Evolutionary conservation across 2,888 invertebrate species (phyloP).

Genomic region (Thecophora atra): DNA sequence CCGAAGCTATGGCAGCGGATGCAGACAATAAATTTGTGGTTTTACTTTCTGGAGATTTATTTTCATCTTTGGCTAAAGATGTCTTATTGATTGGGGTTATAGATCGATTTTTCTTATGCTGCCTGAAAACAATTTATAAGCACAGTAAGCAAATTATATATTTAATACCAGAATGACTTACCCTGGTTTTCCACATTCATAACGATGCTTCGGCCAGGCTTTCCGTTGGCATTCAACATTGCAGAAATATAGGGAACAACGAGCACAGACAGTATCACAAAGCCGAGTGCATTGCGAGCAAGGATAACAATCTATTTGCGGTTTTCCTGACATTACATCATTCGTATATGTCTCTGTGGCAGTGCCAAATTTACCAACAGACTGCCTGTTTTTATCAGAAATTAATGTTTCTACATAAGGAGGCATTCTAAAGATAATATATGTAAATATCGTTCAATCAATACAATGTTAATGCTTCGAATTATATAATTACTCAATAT

Average conservation of each 20-base stretch:
- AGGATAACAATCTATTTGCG: slow-evolving; percentile 24
- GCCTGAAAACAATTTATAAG: slow-evolving; percentile 16
- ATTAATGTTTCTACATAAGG: slow-evolving; percentile 45
- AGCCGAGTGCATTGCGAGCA: slow-evolving; percentile 46
- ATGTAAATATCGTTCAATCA: neutral
- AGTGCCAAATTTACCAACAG: slow-evolving; percentile 42
- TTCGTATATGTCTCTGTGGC: slow-evolving; percentile 34
- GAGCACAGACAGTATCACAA: slow-evolving; percentile 49
- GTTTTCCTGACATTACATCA: slow-evolving; percentile 9
- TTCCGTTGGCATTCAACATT: slow-evolving; percentile 53
- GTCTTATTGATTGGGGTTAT: neutral
- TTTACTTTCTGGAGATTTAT: neutral
- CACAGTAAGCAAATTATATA: neutral
- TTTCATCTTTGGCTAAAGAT: neutral
- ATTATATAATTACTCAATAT: slow-evolving; percentile 48
- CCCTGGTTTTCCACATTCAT: slow-evolving; percentile 52
- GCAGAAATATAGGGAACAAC: slow-evolving; percentile 55
- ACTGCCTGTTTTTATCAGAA: slow-evolving; percentile 45
- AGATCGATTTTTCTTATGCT: neutral
- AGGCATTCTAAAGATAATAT: slow-evolving; percentile 44
- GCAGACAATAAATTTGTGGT: too few relatives aligned
- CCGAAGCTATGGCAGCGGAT: too few relatives aligned
- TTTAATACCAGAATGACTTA: slow-evolving; percentile 40
- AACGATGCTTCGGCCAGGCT: slow-evolving; percentile 54
- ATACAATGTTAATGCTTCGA: too few relatives aligned